phyloP scores from a whole-genome alignment of 1,140 invertebrate genomes.

The Panulirus ornatus region DNA sequence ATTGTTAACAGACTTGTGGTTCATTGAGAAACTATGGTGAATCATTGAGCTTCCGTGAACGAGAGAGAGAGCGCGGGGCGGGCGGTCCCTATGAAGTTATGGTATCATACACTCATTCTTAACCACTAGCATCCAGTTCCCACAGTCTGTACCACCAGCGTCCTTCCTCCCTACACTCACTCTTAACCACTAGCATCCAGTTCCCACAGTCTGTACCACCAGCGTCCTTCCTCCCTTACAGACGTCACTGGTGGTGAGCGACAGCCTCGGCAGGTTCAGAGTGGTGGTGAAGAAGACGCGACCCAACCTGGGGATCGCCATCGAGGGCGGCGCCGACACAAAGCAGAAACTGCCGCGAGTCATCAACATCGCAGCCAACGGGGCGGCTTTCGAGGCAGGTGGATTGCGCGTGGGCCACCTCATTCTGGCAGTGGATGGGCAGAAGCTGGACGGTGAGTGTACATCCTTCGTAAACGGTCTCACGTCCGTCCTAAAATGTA shows the following conservation, averaged over 20 bases:
- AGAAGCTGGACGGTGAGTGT: constrained; percentile 87
- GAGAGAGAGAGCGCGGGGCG: too few relatives aligned
- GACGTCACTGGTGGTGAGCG: constrained; percentile 74
- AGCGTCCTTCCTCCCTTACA: neutral
- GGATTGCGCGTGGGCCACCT: constrained; percentile 95
- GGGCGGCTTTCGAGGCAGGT: constrained; percentile 93
- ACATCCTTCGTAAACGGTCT: too few relatives aligned
- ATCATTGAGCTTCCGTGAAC: too few relatives aligned
- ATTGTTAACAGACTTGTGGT: too few relatives aligned
- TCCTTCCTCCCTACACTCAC: too few relatives aligned
- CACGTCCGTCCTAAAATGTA: too few relatives aligned
- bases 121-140: too few relatives aligned
- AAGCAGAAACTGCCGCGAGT: constrained; percentile 95
- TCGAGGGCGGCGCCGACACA: constrained; percentile 97
- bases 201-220: too few relatives aligned
- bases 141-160: too few relatives aligned
- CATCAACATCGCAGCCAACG: constrained; percentile 97
- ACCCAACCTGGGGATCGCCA: constrained; percentile 95
- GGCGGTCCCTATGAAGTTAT: neutral
- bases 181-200: too few relatives aligned
- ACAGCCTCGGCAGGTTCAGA: constrained; percentile 70
- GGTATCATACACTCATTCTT: neutral
- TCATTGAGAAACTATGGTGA: too few relatives aligned
- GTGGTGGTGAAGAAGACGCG: constrained; percentile 88
- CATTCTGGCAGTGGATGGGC: constrained; percentile 94